phyloP scores from a whole-genome alignment of 2,888 invertebrate genomes.

The Tetragnatha montana region DNA sequence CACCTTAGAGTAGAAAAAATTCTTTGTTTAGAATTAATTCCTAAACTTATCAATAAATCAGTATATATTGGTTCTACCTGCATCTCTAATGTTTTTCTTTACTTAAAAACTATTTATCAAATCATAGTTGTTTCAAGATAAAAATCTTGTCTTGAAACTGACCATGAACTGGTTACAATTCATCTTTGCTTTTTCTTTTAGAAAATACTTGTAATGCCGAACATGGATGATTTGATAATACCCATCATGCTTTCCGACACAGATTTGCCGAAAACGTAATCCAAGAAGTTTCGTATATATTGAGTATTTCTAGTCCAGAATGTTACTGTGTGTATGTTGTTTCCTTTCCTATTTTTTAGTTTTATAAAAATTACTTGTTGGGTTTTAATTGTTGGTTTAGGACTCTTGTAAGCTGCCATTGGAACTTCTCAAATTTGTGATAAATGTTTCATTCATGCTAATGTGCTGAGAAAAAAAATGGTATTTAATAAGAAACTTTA shows the following conservation, averaged over 20 bases:
- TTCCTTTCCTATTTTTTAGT: slow-evolving; percentile 18
- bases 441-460: slow-evolving; percentile 33
- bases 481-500: slow-evolving; percentile 32
- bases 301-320: slow-evolving; percentile 42
- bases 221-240: slow-evolving; percentile 91
- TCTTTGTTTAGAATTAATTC: too few species aligned
- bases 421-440: slow-evolving; percentile 32
- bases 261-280: slow-evolving; percentile 46
- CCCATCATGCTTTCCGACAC: slow-evolving; percentile 80
- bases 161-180: too few species aligned
- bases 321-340: slow-evolving; percentile 15
- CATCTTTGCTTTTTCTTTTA: slow-evolving; percentile 79
- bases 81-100: too few species aligned
- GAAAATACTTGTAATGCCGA: slow-evolving; percentile 91
- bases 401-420: slow-evolving; percentile 16
- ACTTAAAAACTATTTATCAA: too few species aligned
- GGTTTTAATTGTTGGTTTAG: slow-evolving; percentile 3
- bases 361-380: background rate
- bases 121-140: too few species aligned
- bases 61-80: too few species aligned
- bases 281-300: background rate
- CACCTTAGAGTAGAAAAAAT: too few species aligned
- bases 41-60: too few species aligned
- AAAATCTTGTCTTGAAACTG: too few species aligned
- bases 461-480: slow-evolving; percentile 13